Base-by-base conservation (phyloP, 2,888 invertebrate species). In the Achlya flavicornis region DNA sequence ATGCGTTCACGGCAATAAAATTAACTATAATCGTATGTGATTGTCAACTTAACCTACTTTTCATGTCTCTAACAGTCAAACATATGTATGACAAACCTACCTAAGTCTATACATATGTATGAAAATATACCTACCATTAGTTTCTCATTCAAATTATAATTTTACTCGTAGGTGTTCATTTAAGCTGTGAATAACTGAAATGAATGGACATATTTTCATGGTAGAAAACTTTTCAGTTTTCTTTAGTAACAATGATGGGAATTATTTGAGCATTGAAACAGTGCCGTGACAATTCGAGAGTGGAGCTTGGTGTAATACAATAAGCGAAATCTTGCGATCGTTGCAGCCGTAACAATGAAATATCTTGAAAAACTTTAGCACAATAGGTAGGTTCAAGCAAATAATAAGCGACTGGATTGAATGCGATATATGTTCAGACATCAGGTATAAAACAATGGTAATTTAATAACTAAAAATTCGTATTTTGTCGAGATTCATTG, bases 301-400 rank as follows among this genome's bases (percentile, higher is more conserved):
- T 70, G 70, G 67, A 69, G 74, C 70, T 72, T 70, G 58, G 73
- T 76, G 75, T 70, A 74, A 71, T 79, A 79, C 80, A 82, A 81
- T 81, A 79, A 81, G 86, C 83, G 86, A 87, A 86, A 87, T 85
- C 85, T 82, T 82, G 80, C 76, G 80, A 83, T 75, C 78, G 72
- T 67, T 80, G 74, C 74, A 66, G 53, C 19, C 19, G 70, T 68
- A 72, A 77, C 79, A 79, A 85, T 84, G 77, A 81, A 70, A 73
- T 69, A 73, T 70, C 76, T 78, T 69, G 79, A 80, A 81, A 76
- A 80, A 85, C 75, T 59, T 61, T 62, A 66, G 64, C 65, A 72
- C 67, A 67, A 59, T 38, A 38, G 38, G 38, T 38, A 41, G 12
- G 12, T 38, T 11, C 58, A 72, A 66, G 71, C 70, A 66, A 67